Evolutionary conservation across 2,888 invertebrate genomes (phyloP).

Genomic region (Aspidapion aeneum): DNA sequence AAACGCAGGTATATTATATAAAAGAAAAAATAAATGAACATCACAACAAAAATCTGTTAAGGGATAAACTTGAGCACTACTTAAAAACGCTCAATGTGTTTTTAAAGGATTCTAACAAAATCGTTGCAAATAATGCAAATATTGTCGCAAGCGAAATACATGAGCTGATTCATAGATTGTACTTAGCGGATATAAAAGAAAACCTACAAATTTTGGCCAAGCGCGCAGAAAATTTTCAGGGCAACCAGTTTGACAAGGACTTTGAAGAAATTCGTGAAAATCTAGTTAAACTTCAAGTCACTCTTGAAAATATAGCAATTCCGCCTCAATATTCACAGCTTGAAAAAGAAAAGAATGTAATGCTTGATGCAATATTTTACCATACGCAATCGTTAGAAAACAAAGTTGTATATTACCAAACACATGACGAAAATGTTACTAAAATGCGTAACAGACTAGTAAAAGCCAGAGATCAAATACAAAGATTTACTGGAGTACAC

Average conservation of each 20-base stretch:
- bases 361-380: conserved; percentile 24
- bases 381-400: conserved; percentile 24
- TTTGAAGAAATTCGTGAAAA: conserved; percentile 21
- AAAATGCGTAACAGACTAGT: conserved; percentile 19
- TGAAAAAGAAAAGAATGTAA: conserved; percentile 23
- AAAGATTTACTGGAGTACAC: conserved; percentile 32
- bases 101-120: conserved; percentile 21
- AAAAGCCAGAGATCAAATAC: conserved; percentile 31
- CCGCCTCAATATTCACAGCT: conserved; percentile 18
- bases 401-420: conserved; percentile 13
- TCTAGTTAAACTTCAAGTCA: conserved; percentile 16
- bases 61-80: conserved; percentile 26
- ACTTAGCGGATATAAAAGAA: conserved; percentile 20
- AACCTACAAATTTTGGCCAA: conserved; percentile 17
- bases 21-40: conserved; percentile 28
- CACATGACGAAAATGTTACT: conserved; percentile 9
- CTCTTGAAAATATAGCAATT: conserved; percentile 20
- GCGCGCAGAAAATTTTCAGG: conserved; percentile 21
- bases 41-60: conserved; percentile 23
- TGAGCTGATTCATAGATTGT: conserved; percentile 20
- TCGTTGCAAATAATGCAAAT: conserved; percentile 26
- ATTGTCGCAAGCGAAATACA: conserved; percentile 25
- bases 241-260: conserved; percentile 22
- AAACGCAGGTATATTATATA: conserved; percentile 29
- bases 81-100: conserved; percentile 20